Conservation (phyloP, 1,140 invertebrate species). For the Platorchestia sp. region DNA sequence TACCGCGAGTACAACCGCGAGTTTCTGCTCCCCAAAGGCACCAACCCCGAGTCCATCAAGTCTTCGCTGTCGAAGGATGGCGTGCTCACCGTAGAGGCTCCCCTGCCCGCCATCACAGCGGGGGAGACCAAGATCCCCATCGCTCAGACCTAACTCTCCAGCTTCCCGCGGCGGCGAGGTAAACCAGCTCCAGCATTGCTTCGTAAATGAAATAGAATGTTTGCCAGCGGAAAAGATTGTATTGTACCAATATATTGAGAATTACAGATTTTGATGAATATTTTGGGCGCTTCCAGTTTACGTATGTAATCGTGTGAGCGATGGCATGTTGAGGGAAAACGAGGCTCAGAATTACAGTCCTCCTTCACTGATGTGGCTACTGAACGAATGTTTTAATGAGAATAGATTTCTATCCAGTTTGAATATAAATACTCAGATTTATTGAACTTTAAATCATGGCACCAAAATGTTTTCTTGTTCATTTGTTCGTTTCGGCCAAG, state of each 20-base stretch:
- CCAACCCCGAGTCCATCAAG: constrained; percentile 88
- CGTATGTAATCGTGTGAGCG: background rate
- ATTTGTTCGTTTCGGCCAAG: background rate
- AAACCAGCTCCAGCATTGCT: background rate
- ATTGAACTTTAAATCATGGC: background rate
- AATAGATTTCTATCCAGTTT: background rate
- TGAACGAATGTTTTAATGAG: background rate
- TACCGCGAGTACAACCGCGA: constrained; percentile 97
- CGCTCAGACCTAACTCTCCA: constrained; percentile 76
- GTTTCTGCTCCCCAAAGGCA: constrained; percentile 93
- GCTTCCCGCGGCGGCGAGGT: background rate
- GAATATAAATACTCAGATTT: too few species aligned
- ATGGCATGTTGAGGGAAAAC: background rate
- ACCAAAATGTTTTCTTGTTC: background rate
- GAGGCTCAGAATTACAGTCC: background rate
- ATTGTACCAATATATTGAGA: background rate
- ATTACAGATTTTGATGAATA: background rate
- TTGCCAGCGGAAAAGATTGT: background rate
- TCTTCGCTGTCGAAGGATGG: constrained; percentile 81
- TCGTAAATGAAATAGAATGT: background rate
- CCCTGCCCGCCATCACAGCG: constrained; percentile 81
- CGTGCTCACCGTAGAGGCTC: constrained; percentile 93
- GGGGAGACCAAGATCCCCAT: constrained; percentile 84
- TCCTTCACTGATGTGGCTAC: background rate
- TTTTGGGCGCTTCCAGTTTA: background rate